Base-by-base conservation (phyloP, 35 echinoderm and acorn worm genomes). In the Apostichopus californicus region DNA sequence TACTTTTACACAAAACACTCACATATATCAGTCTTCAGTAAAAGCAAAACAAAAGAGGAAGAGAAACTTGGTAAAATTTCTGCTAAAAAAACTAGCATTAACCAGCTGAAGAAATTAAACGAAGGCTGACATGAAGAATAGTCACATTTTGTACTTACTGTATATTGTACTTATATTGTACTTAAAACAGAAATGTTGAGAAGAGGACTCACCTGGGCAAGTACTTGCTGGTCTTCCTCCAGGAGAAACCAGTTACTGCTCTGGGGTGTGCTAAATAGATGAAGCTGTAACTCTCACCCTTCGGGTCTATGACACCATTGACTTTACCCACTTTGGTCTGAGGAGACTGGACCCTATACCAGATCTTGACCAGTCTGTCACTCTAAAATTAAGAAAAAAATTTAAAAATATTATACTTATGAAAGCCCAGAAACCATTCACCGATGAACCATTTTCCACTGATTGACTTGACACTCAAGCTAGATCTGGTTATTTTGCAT, bases 191-290 rank as follows among this genome's bases (percentile, higher is more conserved):
- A 83, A 22, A 22, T 14, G 46, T 18, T 55, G 56, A n/a, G 34
- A 83, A 83, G 5, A 24, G n/a, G 8, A 13, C 28, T 87, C 92
- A 98, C 96, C 91, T 98, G 92, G 94, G 92, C 94, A 98, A 92
- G 82, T 98, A 98, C 77, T 98, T 98, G 88, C 96, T 98, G 5
- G 96, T 98, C 22, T 91, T 93, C 55, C 96, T 94, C 96, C 96
- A 98, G 6, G 96, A 98, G 66, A 98, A 98, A 7, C 96, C 96
- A 61, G 96, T 98, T 1, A 98, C 94, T 5, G 96, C 96, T 66
- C 96, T 90, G 5, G 96, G 96, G 89, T 98, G 96, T 9, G 96
- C 96, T 25, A 98, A 91, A 78, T 98, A 98, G 79, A 98, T 93
- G 87, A 98, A 98, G 53, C 93, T 94, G 52, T 98, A 98, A 20